These are phyloP conservation scores for Tuta absoluta DNA, from an alignment of 2,888 invertebrate species.

Conservation along the genomic window DNA sequence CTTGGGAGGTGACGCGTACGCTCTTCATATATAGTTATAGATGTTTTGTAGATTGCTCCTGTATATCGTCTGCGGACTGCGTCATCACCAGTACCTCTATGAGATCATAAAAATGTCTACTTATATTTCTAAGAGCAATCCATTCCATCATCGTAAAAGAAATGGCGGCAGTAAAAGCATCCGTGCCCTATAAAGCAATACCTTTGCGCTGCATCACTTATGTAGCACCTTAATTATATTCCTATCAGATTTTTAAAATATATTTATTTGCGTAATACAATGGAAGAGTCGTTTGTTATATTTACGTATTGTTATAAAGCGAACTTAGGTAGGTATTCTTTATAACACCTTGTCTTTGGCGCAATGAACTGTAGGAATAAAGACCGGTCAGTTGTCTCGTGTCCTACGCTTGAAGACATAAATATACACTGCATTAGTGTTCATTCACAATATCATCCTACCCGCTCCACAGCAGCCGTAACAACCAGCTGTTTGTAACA, in stretches of 20 bases:
- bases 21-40: constrained; percentile 37
- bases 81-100: constrained; percentile 54
- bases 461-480: no score
- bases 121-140: constrained; percentile 61
- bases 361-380: no score
- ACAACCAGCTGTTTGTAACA: no score
- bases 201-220: constrained; percentile 45
- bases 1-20: constrained; percentile 33
- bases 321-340: not conserved
- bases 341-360: not conserved
- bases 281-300: not conserved
- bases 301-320: not conserved
- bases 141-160: constrained; percentile 71
- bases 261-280: not conserved
- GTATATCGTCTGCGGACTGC: constrained; percentile 46
- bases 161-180: constrained; percentile 60
- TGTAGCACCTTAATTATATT: constrained; percentile 4
- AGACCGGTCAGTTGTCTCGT: no score
- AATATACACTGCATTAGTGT: no score
- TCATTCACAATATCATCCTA: no score
- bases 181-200: constrained; percentile 50
- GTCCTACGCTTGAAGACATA: no score
- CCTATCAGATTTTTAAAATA: no score
- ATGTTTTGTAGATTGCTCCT: constrained; percentile 39
- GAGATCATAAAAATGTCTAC: constrained; percentile 63